These are phyloP conservation scores for Chondrilla cf. caribensis DNA, from an alignment of 37 sponge, comb jelly and placozoan species.

Conservation along the genomic window DNA sequence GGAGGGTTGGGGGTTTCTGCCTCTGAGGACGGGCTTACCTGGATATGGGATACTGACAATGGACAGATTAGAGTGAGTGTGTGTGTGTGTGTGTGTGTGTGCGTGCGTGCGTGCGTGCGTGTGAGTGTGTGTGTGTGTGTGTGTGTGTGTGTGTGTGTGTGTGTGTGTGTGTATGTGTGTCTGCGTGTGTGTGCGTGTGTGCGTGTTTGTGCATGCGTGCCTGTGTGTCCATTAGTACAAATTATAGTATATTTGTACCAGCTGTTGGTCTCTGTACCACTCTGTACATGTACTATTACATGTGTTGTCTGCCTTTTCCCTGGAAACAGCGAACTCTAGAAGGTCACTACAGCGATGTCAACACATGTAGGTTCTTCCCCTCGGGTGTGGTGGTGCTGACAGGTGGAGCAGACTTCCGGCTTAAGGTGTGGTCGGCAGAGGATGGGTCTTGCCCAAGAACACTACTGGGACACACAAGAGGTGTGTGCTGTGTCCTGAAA, in stretches of 20 bases:
- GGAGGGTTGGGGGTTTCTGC: constrained; percentile 68
- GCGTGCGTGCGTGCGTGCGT: neutral
- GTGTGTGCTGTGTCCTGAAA: constrained; percentile 4
- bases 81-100: constrained; percentile 3
- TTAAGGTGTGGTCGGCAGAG: constrained; percentile 89
- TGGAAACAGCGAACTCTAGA: constrained; percentile 49
- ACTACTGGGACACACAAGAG: constrained; percentile 76
- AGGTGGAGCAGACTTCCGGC: constrained; percentile 77
- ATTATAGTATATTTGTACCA: neutral
- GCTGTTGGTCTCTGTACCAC: neutral
- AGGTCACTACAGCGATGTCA: constrained; percentile 85
- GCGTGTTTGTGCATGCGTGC: neutral
- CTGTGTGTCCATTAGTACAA: neutral
- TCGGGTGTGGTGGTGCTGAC: constrained; percentile 86
- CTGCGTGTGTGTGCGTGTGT: neutral
- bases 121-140: neutral
- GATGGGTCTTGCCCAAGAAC: constrained; percentile 88
- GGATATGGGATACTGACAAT: constrained; percentile 79
- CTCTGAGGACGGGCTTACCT: constrained; percentile 63
- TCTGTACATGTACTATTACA: neutral
- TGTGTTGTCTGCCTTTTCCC: neutral
- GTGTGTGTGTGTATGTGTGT: constrained; percentile 19
- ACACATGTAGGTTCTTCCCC: constrained; percentile 86
- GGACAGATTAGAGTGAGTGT: constrained; percentile 58
- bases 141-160: neutral